Base-by-base conservation (phyloP, 2,888 invertebrate species). In the Zaprionus lineosus region DNA sequence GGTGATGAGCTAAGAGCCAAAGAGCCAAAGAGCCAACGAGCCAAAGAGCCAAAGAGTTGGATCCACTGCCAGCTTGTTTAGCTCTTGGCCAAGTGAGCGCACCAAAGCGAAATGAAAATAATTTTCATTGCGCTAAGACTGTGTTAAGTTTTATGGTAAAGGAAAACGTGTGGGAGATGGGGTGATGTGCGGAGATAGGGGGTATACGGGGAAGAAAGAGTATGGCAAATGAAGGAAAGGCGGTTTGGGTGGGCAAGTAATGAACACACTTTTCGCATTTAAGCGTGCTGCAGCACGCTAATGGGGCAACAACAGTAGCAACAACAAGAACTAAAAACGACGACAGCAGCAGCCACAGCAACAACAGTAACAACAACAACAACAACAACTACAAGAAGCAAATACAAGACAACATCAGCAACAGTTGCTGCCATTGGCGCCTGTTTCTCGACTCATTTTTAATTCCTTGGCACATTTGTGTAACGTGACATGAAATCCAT, bases 401-500 rank as follows among this genome's bases (percentile, higher is more conserved):
- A 41, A 52, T 41, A 59, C 51, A 60, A 61, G 57, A 52, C 72
- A 66, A 64, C 73, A 83, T 76, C 81, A 66, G 67, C 73, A 83
- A 79, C 81, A 57, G 81, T 76, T 83, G 77, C 84, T 67, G 59
- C 51, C 67, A 69, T 48, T 56, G 68, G 71, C 72, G 69, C 50
- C 67, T 77, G 82, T 50, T 53, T 67, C 70, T 61, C 77, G 67
- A 77, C 72, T 76, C 84, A 79, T 84, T 82, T 84, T 81, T 83
- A 82, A 82, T 84, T 84, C 76, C 83, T 84, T 76, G 73, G 72
- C 71, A 74, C 83, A 81, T 84, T 83, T 76, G 79, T 76, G 85
- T 82, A 84, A 82, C 81, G 85, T 81, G 83, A 84, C 85, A 82
- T 82, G 83, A 79, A 81, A 81, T 81, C 85, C 81, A 81, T 81